Conservation (phyloP, 2,797 vertebrate genomes). For the Chelon auratus region DNA sequence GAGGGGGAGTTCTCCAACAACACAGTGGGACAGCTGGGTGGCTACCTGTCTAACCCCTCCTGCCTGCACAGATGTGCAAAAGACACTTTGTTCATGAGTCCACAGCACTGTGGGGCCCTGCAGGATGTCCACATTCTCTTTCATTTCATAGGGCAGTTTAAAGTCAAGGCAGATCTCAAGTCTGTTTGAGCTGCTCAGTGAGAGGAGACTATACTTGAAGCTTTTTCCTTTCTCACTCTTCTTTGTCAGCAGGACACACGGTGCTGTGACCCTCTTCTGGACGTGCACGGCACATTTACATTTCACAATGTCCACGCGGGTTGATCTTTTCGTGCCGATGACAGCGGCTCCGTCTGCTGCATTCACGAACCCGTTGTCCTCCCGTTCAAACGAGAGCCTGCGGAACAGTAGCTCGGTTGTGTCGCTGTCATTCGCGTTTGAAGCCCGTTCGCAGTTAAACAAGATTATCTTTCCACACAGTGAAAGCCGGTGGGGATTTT, state of each 20-base stretch:
- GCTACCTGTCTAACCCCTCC: constrained; percentile 80
- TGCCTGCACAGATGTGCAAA: constrained; percentile 80
- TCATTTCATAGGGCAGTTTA: constrained; percentile 84
- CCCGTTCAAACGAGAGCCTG: constrained; percentile 82
- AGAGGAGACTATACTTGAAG: constrained; percentile 85
- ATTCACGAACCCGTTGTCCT: constrained; percentile 79
- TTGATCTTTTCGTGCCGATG: constrained; percentile 60
- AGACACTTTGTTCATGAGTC: constrained; percentile 81
- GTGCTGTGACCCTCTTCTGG: constrained; percentile 79
- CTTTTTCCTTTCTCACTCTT: constrained; percentile 51
- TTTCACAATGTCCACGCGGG: constrained; percentile 76
- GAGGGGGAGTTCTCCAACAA: constrained; percentile 85
- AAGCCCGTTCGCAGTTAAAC: constrained; percentile 80
- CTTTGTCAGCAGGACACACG: constrained; percentile 85
- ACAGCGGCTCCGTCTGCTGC: constrained; percentile 75
- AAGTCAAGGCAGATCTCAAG: constrained; percentile 85
- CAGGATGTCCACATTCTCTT: constrained; percentile 81
- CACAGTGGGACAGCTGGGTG: constrained; percentile 78
- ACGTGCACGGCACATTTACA: constrained; percentile 81
- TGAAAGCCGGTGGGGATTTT: constrained; percentile 67
- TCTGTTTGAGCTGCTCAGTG: constrained; percentile 79
- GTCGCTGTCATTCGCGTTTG: constrained; percentile 31
- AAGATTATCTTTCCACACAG: constrained; percentile 86
- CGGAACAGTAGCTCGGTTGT: constrained; percentile 75
- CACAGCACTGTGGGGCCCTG: constrained; percentile 90